Evolutionary conservation across 1,140 invertebrate genomes (phyloP), one percentile per base, ranked within the genome.

Genomic region (Zophobas atratus): DNA sequence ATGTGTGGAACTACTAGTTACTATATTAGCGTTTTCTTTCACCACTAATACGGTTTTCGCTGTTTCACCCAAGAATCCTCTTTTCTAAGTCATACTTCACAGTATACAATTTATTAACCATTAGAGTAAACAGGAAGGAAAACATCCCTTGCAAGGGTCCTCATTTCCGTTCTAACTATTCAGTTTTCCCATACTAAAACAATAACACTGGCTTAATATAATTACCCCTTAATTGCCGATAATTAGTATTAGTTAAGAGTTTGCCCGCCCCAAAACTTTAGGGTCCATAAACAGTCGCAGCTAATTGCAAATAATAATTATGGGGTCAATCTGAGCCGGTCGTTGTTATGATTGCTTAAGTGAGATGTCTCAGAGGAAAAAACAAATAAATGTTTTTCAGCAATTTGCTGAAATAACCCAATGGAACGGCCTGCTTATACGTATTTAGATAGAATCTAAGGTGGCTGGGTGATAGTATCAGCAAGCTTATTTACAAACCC

Each of bases 181-280:
- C 35, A 8, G 32, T 55, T 55, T 20, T 34, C 1, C 32, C 1
- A 55, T 55, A 55, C 35, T 55, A 33, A 55, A 55, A 20, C 53
- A 5, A n/a, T 34, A 55, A 55, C 8, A 55, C 53, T 34, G 35
- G 20, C 20, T 55, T 55, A 55, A 55, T 55, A 34, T 55, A 55
- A 55, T 55, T 55, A 34, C 53, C 35, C 33, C 32, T 20, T 55
- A 55, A 32, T 33, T 55, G 53, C 35, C 53, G 33, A 1, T 32
- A 55, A 32, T 55, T 55, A 55, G 20, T 20, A 20, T n/a, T 55
- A 55, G 53, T n/a, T 55, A 55, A 55, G 35, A 55, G 51, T 55
- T 4, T 4, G 53, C 35, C 35, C 53, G 35, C 20, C 32, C 43
- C 43, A 46, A 46, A 46, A 46, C 43, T 46, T 4, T 34, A 55